phyloP scores from a whole-genome alignment of 2,888 invertebrate species.

The Dusona sp. region DNA sequence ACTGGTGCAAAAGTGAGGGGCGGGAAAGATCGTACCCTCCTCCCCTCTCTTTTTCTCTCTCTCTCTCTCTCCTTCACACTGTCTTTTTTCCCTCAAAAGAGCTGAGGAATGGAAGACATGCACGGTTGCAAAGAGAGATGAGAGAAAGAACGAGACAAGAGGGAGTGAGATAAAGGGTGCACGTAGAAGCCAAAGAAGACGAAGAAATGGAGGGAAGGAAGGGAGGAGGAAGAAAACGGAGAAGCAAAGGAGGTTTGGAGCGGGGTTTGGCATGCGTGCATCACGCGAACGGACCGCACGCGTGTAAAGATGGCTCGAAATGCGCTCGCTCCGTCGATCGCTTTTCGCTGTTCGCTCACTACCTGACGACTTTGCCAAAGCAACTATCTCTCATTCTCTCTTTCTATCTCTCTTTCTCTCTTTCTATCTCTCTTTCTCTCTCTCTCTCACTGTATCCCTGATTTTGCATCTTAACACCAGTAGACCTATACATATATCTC shows the following conservation, averaged over 20 bases:
- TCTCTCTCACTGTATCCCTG: slow-evolving; percentile 12
- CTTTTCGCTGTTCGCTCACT: slow-evolving; percentile 39
- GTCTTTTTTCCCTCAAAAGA: slow-evolving; percentile 29
- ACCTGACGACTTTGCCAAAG: slow-evolving; percentile 64
- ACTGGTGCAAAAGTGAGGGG: slow-evolving; percentile 48
- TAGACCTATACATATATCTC: slow-evolving; percentile 3
- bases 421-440: not conserved
- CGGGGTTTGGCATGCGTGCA: slow-evolving; percentile 76
- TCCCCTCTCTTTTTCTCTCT: not conserved
- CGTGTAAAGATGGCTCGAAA: slow-evolving; percentile 71
- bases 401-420: slow-evolving; percentile 15
- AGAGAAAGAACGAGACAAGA: slow-evolving; percentile 28
- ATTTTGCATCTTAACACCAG: slow-evolving; percentile 52
- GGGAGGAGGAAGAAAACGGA: slow-evolving; percentile 50
- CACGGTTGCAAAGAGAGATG: slow-evolving; percentile 39
- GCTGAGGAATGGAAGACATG: slow-evolving; percentile 55
- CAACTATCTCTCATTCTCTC: slow-evolving; percentile 33
- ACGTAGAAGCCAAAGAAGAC: slow-evolving; percentile 33
- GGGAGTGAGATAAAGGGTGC: slow-evolving; percentile 39
- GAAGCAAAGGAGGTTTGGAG: slow-evolving; percentile 61
- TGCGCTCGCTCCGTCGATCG: slow-evolving; percentile 57
- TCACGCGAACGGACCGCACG: slow-evolving; percentile 82
- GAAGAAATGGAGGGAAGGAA: slow-evolving; percentile 40
- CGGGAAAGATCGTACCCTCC: slow-evolving; percentile 43
- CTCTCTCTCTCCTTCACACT: not conserved